These are phyloP conservation scores for Zygogramma bicolorata DNA, from an alignment of 2,888 invertebrate genomes.

Conservation along the genomic window DNA sequence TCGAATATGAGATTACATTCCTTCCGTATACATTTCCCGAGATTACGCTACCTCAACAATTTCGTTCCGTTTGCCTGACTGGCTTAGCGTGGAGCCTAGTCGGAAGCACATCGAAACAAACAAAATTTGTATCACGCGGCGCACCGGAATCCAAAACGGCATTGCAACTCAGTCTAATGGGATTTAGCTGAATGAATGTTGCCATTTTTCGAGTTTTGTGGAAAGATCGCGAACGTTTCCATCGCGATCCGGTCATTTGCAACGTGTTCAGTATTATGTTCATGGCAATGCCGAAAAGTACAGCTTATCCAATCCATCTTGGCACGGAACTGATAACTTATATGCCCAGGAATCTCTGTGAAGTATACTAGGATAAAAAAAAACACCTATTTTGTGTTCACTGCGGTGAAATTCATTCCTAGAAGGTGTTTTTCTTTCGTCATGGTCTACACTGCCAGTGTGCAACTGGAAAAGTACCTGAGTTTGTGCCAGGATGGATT, in stretches of 20 bases:
- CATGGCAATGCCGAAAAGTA: neutral
- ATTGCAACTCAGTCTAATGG: constrained; percentile 7
- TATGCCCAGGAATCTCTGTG: no score
- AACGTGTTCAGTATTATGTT: neutral
- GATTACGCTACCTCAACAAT: constrained; percentile 29
- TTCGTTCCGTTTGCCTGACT: constrained; percentile 23
- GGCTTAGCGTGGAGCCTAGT: neutral
- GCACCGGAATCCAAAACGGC: constrained; percentile 7
- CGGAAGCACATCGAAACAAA: neutral
- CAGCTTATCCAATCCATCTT: no score
- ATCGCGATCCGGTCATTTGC: neutral
- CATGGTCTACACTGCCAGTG: no score
- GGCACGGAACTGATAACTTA: no score
- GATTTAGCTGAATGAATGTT: constrained; percentile 1
- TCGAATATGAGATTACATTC: constrained; percentile 2
- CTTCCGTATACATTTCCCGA: constrained; percentile 9
- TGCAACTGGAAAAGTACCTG: no score
- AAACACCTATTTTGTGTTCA: no score
- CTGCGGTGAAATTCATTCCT: no score
- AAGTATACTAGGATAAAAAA: no score
- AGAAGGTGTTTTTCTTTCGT: no score
- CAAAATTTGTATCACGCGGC: constrained; percentile 1
- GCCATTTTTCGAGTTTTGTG: neutral
- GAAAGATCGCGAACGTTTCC: neutral
- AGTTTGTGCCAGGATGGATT: no score